Conservation (phyloP, 2,888 invertebrate species). For the Galeruca laticollis region DNA sequence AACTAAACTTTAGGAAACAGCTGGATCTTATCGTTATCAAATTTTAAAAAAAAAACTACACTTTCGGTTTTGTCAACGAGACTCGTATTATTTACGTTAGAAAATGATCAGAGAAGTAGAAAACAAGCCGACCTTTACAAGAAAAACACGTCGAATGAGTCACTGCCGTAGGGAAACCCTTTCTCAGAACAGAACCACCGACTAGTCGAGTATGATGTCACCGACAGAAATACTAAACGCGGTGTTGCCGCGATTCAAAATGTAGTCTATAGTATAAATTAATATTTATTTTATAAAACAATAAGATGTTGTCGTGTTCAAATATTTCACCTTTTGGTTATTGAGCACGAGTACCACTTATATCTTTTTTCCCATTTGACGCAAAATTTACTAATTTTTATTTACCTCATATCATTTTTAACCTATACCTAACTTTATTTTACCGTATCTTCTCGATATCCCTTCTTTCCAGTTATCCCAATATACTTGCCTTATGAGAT, state of each 20-base stretch:
- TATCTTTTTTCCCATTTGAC: too few relatives aligned
- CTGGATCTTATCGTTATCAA: conserved; percentile 39
- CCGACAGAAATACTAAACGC: conserved; percentile 64
- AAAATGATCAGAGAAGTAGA: conserved; percentile 29
- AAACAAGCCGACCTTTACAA: conserved; percentile 23
- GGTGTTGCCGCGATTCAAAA: conserved; percentile 38
- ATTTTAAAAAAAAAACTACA: conserved; percentile 30
- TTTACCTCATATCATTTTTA: too few relatives aligned
- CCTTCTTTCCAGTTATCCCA: too few relatives aligned
- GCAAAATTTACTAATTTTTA: too few relatives aligned
- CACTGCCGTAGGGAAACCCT: conserved; percentile 64
- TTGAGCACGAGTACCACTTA: too few relatives aligned
- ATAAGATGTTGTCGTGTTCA: too few relatives aligned
- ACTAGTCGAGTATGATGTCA: conserved; percentile 62
- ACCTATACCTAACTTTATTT: too few relatives aligned
- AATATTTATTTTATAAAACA: too few relatives aligned
- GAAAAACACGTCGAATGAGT: conserved; percentile 61
- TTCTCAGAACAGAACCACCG: conserved; percentile 66
- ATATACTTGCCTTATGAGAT: too few relatives aligned
- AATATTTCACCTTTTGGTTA: too few relatives aligned
- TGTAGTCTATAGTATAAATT: too few relatives aligned
- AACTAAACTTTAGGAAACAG: conserved; percentile 45
- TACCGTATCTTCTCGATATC: too few relatives aligned
- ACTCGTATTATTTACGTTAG: conserved; percentile 24
- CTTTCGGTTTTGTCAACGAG: conserved; percentile 14